Base-by-base conservation (phyloP, 2,888 invertebrate genomes). In the Fabriciana adippe region DNA sequence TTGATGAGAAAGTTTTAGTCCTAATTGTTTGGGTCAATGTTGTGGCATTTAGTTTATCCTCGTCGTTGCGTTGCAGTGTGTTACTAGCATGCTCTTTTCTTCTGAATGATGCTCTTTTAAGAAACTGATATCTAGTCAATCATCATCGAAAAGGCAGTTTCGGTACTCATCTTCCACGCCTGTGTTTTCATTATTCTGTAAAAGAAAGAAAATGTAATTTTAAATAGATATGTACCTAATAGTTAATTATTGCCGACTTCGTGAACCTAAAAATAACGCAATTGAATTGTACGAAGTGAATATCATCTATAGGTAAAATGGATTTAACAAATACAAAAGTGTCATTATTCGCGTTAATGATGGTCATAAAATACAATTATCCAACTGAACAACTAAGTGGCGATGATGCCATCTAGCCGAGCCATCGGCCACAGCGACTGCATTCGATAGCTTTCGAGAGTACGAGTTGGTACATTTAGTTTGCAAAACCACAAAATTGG, bases 141-240 rank as follows among this genome's bases (percentile, higher is more conserved):
- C 53, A 26, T 56, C 53, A 54, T 67, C 64, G 64, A 67, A 70
- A 53, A 70, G 69, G 47, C 41, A 64, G 70, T 61, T 70, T 64
- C 56, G 53, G 5, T 14, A 47, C 6, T 53, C 55, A 51, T 26
- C 55, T 48, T 53, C 18, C 1, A 15, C 53, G 45, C 48, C 53
- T 35, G 48, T 21, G 51, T 55, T 61, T 67, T 64, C 70, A 67
- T 70, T 62, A 54, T 62, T 64, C 70, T 70, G 61, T 14, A 67
- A 70, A 31, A 62, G 15, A 67, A 56, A 26, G 26, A 26, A 26
- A 26, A 26, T 26, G 0, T 5, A 3, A 5, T 3, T 26, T 26
- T 26, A 26, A 21, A 61, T 16, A 57, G 56, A 50, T 41, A 51
- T 21, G 31, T 56, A n/a, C n/a, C n/a, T n/a, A n/a, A 50, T 6